Conservation (phyloP, 2,797 vertebrate genomes). For the Sparus aurata region DNA sequence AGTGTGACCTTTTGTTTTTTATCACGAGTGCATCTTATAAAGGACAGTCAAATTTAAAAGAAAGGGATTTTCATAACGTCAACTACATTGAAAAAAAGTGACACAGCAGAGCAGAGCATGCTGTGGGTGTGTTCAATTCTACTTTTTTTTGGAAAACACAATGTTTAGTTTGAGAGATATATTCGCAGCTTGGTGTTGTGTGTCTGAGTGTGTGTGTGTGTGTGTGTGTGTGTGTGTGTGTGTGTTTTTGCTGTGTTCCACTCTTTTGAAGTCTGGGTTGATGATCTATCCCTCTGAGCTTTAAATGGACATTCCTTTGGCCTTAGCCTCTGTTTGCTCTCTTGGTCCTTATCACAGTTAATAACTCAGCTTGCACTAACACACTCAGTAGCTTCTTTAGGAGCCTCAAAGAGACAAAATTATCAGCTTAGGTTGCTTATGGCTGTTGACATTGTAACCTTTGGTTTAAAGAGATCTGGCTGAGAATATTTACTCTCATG, state of each 20-base stretch:
- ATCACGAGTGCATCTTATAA: neutral
- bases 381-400: constrained; percentile 63
- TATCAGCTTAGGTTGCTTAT: constrained; percentile 42
- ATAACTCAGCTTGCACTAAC: constrained; percentile 67
- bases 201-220: neutral
- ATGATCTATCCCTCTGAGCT: constrained; percentile 50
- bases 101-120: neutral
- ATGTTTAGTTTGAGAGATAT: constrained; percentile 28
- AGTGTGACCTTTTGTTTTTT: constrained; percentile 17
- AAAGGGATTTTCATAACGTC: neutral
- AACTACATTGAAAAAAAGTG: neutral
- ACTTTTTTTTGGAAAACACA: constrained; percentile 9
- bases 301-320: constrained; percentile 69
- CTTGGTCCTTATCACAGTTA: constrained; percentile 71
- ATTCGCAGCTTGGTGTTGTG: constrained; percentile 20
- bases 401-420: constrained; percentile 36
- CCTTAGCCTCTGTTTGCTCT: constrained; percentile 66
- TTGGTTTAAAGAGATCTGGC: constrained; percentile 3
- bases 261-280: constrained; percentile 62
- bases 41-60: neutral
- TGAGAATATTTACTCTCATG: neutral
- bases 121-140: neutral
- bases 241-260: constrained; percentile 10
- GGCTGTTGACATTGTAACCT: constrained; percentile 31
- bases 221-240: constrained; percentile 4